Conservation (phyloP, 2,113 vertebrate species). For the Probosciger aterrimus region DNA sequence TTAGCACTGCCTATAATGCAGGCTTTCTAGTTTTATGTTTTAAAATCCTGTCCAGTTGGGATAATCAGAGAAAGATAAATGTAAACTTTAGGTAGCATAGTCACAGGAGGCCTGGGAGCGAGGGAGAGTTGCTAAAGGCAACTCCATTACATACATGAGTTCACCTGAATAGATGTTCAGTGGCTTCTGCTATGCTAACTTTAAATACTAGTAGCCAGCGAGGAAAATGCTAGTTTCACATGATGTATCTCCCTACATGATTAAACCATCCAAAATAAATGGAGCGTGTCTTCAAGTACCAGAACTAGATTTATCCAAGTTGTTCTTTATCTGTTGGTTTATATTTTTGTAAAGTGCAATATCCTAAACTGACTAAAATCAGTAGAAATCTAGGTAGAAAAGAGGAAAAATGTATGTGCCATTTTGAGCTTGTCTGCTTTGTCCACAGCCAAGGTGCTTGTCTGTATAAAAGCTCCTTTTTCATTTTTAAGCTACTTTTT, state of each 20-base stretch:
- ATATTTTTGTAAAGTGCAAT: background rate
- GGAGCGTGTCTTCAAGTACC: background rate
- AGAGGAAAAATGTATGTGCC: background rate
- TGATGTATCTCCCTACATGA: background rate
- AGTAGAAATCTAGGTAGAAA: background rate
- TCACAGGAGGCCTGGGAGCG: background rate
- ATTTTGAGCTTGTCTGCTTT: background rate
- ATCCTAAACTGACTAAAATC: background rate
- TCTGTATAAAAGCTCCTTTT: background rate
- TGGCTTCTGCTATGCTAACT: conserved; percentile 27
- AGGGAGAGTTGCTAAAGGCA: conserved; percentile 44
- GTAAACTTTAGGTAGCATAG: background rate
- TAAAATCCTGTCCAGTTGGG: background rate
- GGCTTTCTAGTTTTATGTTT: background rate
- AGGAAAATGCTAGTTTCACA: background rate
- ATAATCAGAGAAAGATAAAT: conserved; percentile 21
- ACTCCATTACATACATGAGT: conserved; percentile 51
- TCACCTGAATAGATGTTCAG: conserved; percentile 48
- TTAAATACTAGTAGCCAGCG: background rate
- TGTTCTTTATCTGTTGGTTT: background rate
- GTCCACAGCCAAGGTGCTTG: background rate
- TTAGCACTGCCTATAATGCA: background rate
- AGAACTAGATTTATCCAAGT: background rate
- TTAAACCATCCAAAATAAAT: conserved; percentile 28
- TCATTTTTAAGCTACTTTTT: background rate